Evolutionary conservation across 1,140 invertebrate species (phyloP).

Genomic region (Tetraneura akinire): DNA sequence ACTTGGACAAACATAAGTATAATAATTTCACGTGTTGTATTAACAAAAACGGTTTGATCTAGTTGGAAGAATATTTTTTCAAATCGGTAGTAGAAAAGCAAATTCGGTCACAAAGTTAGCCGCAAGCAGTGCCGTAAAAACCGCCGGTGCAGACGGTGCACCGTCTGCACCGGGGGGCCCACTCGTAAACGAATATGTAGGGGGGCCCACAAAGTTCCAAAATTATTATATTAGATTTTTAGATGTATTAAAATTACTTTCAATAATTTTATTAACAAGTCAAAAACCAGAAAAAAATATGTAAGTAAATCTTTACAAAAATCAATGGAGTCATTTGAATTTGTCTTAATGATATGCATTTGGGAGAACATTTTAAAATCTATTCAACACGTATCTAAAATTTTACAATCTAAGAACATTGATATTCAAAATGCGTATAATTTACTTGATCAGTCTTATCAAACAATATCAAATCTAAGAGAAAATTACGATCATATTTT

Average conservation of each 20-base stretch:
- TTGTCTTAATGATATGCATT: constrained; percentile 7
- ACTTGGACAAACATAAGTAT: no score
- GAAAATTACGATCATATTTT: constrained; percentile 10
- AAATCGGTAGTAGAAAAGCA: no score
- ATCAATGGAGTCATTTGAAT: constrained; percentile 16
- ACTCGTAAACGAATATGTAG: no score
- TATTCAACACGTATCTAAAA: background rate
- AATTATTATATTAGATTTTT: background rate
- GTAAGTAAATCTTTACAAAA: background rate
- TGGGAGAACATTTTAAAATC: constrained; percentile 3
- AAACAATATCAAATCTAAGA: background rate
- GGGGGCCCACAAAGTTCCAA: no score
- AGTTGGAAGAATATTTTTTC: no score
- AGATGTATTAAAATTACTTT: constrained; percentile 25
- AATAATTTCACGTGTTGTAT: no score
- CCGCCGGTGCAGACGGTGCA: no score
- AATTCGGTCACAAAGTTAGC: no score
- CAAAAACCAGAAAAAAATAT: background rate
- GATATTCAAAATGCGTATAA: constrained; percentile 14
- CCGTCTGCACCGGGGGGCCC: no score
- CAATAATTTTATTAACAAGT: constrained; percentile 1
- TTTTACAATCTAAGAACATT: constrained; percentile 4
- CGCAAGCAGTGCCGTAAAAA: no score
- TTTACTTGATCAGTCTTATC: constrained; percentile 4
- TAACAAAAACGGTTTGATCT: no score